Evolutionary conservation across 2,113 vertebrate genomes (phyloP), one percentile per base, ranked within the genome.

Genomic region (Sorex araneus): DNA sequence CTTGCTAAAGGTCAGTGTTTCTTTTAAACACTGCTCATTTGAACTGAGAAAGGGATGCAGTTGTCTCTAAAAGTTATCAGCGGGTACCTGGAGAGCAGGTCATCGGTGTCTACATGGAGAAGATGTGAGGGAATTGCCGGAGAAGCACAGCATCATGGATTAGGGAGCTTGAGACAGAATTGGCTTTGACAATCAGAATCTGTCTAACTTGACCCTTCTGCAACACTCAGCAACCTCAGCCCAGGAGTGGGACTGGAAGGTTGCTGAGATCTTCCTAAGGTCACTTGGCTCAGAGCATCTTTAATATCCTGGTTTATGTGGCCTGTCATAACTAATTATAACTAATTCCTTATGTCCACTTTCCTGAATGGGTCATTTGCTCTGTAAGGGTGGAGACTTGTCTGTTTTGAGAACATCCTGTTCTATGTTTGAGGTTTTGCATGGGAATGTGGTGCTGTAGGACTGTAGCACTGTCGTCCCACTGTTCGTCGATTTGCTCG

Each of bases 1-100:
- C 64, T 80, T 45, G 43, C 30, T 54, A 36, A 40, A 89, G n/a
- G n/a, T n/a, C n/a, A n/a, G 23, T 40, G 16, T 30, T 87, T 78
- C 45, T 30, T 95, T 87, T 25, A 57, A 78, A n/a, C 25, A 54
- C 18, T 45, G 34, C 64, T 83, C 6, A 74, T 78, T 87, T 82
- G 36, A 16, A 45, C 27, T 77, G 32, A n/a, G 13, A 70, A 19
- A 3, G 5, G 70, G 3, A 63, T 50, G 25, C 50, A 36, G 18
- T 85, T 87, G 32, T n/a, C 54, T 83, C 11, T 32, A 36, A 43
- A 77, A 82, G 66, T 71, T n/a, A 66, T 60, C 18, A 19, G 73
- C 30, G 86, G 43, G 43, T 77, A 74, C 30, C 10, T 60, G 25
- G 21, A 74, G n/a, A 73, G 8, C 21, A 34, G 30, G n/a, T 40